Conservation (phyloP, 1,140 invertebrate species). For the Ladona fulva region DNA sequence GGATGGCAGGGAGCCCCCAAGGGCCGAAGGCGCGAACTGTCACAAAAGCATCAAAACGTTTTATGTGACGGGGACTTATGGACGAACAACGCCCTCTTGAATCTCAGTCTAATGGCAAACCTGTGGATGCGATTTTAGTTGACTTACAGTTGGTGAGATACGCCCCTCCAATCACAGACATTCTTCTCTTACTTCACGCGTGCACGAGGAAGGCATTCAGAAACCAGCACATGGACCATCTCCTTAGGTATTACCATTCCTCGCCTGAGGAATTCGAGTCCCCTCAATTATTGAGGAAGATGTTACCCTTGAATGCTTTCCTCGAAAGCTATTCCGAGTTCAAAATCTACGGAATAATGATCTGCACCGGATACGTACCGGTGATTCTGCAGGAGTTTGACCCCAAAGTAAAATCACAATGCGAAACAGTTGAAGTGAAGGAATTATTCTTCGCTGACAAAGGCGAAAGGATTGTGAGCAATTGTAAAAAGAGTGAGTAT, state of each 20-base stretch:
- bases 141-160: slow-evolving; percentile 49
- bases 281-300: neutral
- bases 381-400: neutral
- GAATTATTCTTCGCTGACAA: neutral
- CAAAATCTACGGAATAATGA: neutral
- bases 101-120: neutral
- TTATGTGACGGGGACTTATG: slow-evolving; percentile 33
- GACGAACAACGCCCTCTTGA: slow-evolving; percentile 31
- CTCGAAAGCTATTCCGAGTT: neutral
- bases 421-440: neutral
- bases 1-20: too few relatives aligned
- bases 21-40: slow-evolving; percentile 31
- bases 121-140: slow-evolving; percentile 34
- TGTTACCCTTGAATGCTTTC: neutral
- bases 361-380: neutral
- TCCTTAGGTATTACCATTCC: slow-evolving; percentile 35
- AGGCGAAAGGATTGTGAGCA: neutral
- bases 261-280: slow-evolving; percentile 11
- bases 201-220: slow-evolving; percentile 31
- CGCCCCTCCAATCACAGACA: slow-evolving; percentile 40
- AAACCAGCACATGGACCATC: slow-evolving; percentile 24
- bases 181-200: slow-evolving; percentile 34
- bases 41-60: slow-evolving; percentile 4
- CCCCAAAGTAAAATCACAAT: neutral
- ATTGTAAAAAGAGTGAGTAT: neutral